phyloP scores from a whole-genome alignment of 1,140 invertebrate species.

The Drosophila kohkoa region DNA sequence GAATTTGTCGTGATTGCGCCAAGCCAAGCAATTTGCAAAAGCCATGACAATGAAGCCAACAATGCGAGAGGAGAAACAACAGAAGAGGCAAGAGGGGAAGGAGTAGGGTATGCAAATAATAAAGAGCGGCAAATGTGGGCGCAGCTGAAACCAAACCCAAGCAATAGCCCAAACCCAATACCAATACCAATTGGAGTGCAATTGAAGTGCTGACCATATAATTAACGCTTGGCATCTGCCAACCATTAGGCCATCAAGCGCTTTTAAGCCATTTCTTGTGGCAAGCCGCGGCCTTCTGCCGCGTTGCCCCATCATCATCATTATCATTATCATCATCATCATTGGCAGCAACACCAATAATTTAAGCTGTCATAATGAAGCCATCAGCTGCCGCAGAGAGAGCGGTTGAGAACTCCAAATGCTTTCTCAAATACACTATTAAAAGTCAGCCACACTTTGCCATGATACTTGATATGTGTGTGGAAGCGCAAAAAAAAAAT shows the following conservation, averaged over 20 bases:
- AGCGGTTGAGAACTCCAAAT: constrained; percentile 9
- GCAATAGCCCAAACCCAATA: constrained; percentile 27
- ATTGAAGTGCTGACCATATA: constrained; percentile 70
- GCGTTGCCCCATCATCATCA: constrained; percentile 37
- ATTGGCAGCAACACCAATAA: constrained; percentile 43
- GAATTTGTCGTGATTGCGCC: constrained; percentile 63
- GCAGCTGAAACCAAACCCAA: constrained; percentile 19
- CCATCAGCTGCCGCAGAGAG: constrained; percentile 17
- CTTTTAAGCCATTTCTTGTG: constrained; percentile 17
- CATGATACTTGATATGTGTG: neutral
- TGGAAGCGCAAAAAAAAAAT: neutral
- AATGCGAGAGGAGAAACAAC: neutral
- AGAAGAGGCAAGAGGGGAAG: no score
- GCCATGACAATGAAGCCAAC: neutral
- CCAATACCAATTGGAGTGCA: constrained; percentile 53
- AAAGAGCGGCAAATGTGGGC: constrained; percentile 40
- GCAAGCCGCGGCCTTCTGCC: constrained; percentile 21
- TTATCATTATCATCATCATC: constrained; percentile 40
- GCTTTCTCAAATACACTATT: constrained; percentile 8
- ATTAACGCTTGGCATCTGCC: constrained; percentile 81
- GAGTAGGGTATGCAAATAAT: constrained; percentile 54
- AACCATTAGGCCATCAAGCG: constrained; percentile 33
- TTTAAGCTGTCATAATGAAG: constrained; percentile 64
- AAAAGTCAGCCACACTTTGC: constrained; percentile 1
- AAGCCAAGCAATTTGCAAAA: constrained; percentile 33